These are phyloP conservation scores for Lycaon pictus DNA, from an alignment of 2,113 vertebrate species.

Conservation along the genomic window DNA sequence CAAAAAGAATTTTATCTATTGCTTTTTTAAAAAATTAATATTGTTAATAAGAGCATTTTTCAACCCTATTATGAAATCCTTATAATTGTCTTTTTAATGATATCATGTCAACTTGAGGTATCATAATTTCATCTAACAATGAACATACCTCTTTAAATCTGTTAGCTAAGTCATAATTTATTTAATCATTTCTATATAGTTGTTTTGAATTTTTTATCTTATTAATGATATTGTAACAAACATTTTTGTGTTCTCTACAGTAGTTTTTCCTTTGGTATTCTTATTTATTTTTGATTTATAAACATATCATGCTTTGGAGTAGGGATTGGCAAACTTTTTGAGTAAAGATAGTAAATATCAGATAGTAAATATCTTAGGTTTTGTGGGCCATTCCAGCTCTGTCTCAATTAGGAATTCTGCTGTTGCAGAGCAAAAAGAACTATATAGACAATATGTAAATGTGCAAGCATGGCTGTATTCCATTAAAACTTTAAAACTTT, in stretches of 20 bases:
- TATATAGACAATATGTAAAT: background rate
- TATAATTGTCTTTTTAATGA: background rate
- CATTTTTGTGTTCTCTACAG: background rate
- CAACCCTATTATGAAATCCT: background rate
- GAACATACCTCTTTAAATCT: background rate
- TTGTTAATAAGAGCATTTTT: conserved; percentile 2
- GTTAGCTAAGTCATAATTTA: background rate
- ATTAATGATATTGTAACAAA: background rate
- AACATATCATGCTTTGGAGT: background rate
- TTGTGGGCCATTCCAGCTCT: background rate
- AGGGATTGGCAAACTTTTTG: background rate
- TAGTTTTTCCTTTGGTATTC: background rate
- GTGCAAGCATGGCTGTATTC: background rate
- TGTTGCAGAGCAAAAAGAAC: background rate
- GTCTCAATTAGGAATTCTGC: background rate
- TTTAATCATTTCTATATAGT: conserved; percentile 2
- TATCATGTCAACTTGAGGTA: background rate
- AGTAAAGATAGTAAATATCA: background rate
- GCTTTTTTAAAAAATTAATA: background rate
- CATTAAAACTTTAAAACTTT: background rate
- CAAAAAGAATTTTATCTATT: background rate
- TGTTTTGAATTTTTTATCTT: background rate
- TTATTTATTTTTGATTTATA: conserved; percentile 42
- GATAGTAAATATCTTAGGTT: background rate
- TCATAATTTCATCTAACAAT: background rate